Percentiles rank a stretch among this genome's conserved stretches.
Conservation (phyloP, 2,797 vertebrate genomes). For the Macroramphosus scolopax region DNA sequence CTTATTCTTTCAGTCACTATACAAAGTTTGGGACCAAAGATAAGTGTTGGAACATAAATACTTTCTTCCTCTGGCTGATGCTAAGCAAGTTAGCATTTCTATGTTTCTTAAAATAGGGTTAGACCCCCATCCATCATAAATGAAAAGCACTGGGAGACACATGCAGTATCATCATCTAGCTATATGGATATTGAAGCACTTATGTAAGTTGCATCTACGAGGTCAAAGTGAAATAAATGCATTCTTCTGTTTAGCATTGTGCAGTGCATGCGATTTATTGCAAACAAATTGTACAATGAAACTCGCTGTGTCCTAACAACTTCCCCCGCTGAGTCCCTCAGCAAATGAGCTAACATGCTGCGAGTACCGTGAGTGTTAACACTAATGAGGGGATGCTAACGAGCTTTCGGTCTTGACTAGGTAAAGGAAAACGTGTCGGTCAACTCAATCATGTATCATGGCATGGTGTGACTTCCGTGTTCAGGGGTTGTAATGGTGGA, state of each 20-base stretch:
- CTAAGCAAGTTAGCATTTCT: too few species aligned
- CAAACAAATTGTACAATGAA: conserved; percentile 8
- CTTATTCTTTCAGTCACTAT: too few species aligned
- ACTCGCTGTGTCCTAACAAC: conserved; percentile 2
- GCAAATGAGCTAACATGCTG: conserved; percentile 30
- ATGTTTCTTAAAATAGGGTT: too few species aligned
- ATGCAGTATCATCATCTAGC: too few species aligned
- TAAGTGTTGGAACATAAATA: too few species aligned
- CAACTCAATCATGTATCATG: not conserved
- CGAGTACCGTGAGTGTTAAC: conserved; percentile 28
- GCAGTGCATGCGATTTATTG: not conserved
- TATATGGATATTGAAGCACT: not conserved
- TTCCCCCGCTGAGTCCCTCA: conserved; percentile 18
- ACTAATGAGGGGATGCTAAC: conserved; percentile 28
- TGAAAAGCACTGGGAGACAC: too few species aligned
- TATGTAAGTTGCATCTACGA: not conserved
- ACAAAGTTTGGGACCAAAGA: too few species aligned
- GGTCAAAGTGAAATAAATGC: not conserved
- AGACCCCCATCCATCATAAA: too few species aligned
- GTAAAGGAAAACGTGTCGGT: conserved; percentile 1
- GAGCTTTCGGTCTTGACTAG: conserved; percentile 3
- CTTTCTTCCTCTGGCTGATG: too few species aligned
- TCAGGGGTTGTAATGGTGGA: not conserved
- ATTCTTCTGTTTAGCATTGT: not conserved
- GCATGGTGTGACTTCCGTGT: not conserved